Evolutionary conservation across 2,797 vertebrate species (phyloP).

Genomic region (Rhabdophis nuchalis): DNA sequence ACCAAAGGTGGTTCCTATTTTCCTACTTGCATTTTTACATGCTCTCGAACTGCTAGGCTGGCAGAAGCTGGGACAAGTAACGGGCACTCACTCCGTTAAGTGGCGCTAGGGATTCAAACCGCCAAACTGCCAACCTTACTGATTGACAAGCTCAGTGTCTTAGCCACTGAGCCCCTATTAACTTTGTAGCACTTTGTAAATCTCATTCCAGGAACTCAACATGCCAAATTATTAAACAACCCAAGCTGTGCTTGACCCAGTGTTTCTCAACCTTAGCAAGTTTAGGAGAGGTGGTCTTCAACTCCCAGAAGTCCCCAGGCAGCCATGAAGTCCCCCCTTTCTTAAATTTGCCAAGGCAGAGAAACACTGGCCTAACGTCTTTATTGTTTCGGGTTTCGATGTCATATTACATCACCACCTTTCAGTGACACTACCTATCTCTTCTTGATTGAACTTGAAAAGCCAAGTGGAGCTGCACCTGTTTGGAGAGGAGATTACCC

Average conservation of each 20-base stretch:
- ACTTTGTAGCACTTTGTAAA: neutral
- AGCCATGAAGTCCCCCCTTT: neutral
- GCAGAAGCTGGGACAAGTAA: too few species aligned
- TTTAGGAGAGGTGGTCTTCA: neutral
- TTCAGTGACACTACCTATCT: neutral
- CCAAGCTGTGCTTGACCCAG: neutral
- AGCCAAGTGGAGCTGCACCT: neutral
- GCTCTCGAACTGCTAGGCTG: too few species aligned
- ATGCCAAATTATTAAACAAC: neutral
- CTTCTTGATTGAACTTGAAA: neutral
- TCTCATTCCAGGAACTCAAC: neutral
- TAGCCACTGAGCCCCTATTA: too few species aligned
- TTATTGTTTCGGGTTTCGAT: neutral
- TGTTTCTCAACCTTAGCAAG: neutral
- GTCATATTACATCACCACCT: neutral
- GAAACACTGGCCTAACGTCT: neutral
- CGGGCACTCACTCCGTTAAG: too few species aligned
- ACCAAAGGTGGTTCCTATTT: too few species aligned
- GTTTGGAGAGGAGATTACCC: neutral
- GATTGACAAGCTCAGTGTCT: too few species aligned
- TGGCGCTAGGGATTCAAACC: too few species aligned
- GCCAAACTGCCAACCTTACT: too few species aligned
- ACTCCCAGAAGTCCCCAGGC: neutral
- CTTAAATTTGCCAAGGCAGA: neutral
- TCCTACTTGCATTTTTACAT: too few species aligned